Evolutionary conservation across 2,797 vertebrate genomes (phyloP).

Genomic region (Rhinichthys osculus): DNA sequence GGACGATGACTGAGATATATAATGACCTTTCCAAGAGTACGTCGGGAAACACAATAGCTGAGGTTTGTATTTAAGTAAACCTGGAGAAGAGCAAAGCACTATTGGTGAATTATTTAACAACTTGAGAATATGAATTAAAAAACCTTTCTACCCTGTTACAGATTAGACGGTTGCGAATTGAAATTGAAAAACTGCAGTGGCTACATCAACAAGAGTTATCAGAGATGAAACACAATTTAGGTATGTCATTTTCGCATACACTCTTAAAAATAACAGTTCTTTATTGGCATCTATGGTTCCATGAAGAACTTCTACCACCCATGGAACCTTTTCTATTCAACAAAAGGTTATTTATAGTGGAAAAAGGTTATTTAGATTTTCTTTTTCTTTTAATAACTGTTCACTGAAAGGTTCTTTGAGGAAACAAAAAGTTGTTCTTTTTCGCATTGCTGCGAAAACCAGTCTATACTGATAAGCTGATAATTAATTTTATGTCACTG

Average conservation of each 20-base stretch:
- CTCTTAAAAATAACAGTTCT: background rate
- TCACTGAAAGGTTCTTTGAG: background rate
- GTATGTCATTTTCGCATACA: constrained; percentile 68
- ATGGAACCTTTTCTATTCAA: background rate
- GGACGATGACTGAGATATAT: constrained; percentile 97
- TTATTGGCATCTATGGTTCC: background rate
- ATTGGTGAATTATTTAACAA: constrained; percentile 15
- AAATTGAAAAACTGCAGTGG: constrained; percentile 98
- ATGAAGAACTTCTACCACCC: background rate
- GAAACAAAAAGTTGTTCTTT: background rate
- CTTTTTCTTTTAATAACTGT: too few species aligned
- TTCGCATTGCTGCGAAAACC: background rate
- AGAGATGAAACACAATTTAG: constrained; percentile 98
- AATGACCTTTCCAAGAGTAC: constrained; percentile 95
- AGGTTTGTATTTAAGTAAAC: constrained; percentile 77
- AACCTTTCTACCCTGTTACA: constrained; percentile 62
- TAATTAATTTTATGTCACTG: background rate
- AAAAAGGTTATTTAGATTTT: background rate
- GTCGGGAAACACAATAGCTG: constrained; percentile 95
- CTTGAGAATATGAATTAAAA: background rate
- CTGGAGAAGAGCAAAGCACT: background rate
- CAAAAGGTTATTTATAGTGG: background rate
- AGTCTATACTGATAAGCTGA: background rate
- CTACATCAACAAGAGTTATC: constrained; percentile 96
- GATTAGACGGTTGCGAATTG: constrained; percentile 94